Evolutionary conservation across 1,140 invertebrate species (phyloP).

Genomic region (Phthorimaea operculella): DNA sequence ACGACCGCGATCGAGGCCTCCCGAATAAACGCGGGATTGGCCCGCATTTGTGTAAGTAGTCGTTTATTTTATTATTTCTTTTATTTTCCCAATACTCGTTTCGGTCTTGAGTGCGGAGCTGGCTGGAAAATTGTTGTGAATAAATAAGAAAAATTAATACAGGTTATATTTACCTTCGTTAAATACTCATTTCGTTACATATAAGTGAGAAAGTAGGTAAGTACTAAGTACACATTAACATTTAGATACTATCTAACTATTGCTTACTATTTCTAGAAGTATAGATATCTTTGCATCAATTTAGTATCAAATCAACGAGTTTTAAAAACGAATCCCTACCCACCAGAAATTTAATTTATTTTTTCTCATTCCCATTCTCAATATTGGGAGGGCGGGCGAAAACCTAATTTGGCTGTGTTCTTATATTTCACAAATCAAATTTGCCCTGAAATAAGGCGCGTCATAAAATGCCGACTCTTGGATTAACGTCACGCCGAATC

Average conservation of each 20-base stretch:
- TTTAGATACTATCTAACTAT: no score
- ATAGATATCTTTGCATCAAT: no score
- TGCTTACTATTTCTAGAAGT: no score
- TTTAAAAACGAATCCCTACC: neutral
- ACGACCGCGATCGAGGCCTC: slow-evolving; percentile 33
- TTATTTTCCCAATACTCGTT: neutral
- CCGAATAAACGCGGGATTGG: slow-evolving; percentile 35
- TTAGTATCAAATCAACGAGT: no score
- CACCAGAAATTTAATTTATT: neutral
- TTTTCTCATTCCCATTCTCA: neutral
- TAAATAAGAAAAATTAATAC: no score
- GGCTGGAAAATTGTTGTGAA: no score
- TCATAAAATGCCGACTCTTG: slow-evolving; percentile 15
- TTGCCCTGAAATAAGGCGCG: slow-evolving; percentile 13
- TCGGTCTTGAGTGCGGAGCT: neutral
- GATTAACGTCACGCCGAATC: slow-evolving; percentile 16
- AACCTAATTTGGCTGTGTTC: slow-evolving; percentile 1
- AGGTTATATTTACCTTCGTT: no score
- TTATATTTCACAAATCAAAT: slow-evolving; percentile 6
- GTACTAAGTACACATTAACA: no score
- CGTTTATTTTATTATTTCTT: slow-evolving; percentile 43
- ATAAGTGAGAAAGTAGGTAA: no score
- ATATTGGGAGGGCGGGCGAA: neutral
- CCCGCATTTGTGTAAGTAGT: slow-evolving; percentile 41
- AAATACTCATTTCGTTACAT: no score